phyloP scores from a whole-genome alignment of 2,888 invertebrate genomes.

The Eudemis profundana region DNA sequence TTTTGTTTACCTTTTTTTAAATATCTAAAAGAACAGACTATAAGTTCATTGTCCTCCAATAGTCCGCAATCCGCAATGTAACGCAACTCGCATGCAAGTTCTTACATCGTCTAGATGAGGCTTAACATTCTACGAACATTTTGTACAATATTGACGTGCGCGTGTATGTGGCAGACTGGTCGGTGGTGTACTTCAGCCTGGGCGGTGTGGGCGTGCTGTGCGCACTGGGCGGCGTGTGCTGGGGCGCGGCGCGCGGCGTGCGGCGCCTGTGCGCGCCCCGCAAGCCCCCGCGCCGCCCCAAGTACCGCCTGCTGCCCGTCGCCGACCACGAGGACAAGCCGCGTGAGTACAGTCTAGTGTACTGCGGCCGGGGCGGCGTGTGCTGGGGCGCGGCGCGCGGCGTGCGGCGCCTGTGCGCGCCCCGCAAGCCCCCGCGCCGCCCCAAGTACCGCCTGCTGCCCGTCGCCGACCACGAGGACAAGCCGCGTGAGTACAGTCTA shows the following conservation, averaged over 20 bases:
- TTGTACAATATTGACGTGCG: too few relatives aligned
- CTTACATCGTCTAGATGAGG: too few relatives aligned
- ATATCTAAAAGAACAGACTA: too few relatives aligned
- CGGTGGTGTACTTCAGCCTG: constrained; percentile 95
- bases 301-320: constrained; percentile 90
- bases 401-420: constrained; percentile 75
- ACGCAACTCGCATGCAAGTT: too few relatives aligned
- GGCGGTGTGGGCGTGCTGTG: constrained; percentile 87
- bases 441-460: constrained; percentile 89
- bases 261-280: constrained; percentile 78
- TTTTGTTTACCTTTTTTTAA: too few relatives aligned
- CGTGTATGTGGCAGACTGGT: constrained; percentile 94
- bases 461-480: constrained; percentile 89
- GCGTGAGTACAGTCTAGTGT: constrained; percentile 74
- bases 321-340: constrained; percentile 89
- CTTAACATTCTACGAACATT: too few relatives aligned
- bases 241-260: constrained; percentile 85
- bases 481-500: constrained; percentile 82
- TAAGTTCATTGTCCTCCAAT: too few relatives aligned
- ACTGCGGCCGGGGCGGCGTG: constrained; percentile 73
- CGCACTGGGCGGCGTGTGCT: constrained; percentile 86
- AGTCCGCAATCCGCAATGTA: too few relatives aligned
- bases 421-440: constrained; percentile 82
- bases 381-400: constrained; percentile 86
- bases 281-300: constrained; percentile 83